Percentiles rank a stretch among this genome's conserved stretches.
Evolutionary conservation across 2,797 vertebrate genomes (phyloP).

Genomic region (Onychomys torridus): DNA sequence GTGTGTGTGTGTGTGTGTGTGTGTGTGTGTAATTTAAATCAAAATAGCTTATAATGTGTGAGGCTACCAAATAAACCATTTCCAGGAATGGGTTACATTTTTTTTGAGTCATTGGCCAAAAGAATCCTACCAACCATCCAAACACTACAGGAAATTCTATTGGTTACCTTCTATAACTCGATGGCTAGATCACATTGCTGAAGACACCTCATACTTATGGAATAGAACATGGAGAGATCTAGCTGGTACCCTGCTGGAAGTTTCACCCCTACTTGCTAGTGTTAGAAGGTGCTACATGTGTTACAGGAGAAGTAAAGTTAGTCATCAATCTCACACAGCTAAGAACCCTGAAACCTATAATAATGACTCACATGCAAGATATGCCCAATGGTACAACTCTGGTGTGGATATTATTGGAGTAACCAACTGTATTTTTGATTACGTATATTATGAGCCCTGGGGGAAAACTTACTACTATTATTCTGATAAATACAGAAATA

Average conservation of each 20-base stretch:
- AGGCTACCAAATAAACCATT: background rate
- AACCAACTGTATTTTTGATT: background rate
- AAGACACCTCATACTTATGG: background rate
- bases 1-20: too few species aligned
- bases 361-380: background rate
- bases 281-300: background rate
- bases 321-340: background rate
- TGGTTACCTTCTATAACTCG: background rate
- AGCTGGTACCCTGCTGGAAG: background rate
- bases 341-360: background rate
- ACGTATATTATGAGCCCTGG: background rate
- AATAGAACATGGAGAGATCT: background rate
- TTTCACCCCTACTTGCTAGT: background rate
- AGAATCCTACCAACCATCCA: background rate
- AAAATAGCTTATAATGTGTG: background rate
- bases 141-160: background rate
- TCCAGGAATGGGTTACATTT: background rate
- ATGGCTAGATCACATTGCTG: background rate
- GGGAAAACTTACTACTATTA: background rate
- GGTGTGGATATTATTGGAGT: background rate
- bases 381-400: background rate
- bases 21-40: background rate
- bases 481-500: background rate
- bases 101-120: background rate
- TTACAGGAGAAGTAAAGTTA: background rate